phyloP scores from a whole-genome alignment of 2,113 vertebrate species.

The Leptosomus discolor region DNA sequence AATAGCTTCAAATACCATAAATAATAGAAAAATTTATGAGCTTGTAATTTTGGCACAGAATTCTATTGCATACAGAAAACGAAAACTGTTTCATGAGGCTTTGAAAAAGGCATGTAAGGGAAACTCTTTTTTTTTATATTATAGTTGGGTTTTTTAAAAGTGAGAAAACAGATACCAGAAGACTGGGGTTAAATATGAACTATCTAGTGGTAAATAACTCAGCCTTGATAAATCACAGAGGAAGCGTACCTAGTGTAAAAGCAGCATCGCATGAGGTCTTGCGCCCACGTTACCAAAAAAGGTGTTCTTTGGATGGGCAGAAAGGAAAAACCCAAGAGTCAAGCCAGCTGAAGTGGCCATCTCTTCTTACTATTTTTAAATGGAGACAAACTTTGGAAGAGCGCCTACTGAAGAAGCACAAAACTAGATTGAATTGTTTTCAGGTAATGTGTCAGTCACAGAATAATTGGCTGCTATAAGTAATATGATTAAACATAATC shows the following conservation, averaged over 20 bases:
- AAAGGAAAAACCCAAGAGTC: slow-evolving; percentile 49
- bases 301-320: slow-evolving; percentile 61
- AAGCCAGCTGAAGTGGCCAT: slow-evolving; percentile 68
- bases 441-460: slow-evolving; percentile 63
- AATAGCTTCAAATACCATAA: background rate
- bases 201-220: slow-evolving; percentile 43
- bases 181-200: slow-evolving; percentile 41
- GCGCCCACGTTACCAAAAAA: slow-evolving; percentile 54
- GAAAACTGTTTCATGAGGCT: background rate
- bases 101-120: background rate
- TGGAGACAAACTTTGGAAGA: slow-evolving; percentile 72
- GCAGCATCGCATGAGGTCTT: background rate
- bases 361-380: slow-evolving; percentile 66
- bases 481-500: background rate
- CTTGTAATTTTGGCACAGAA: background rate
- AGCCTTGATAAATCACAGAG: slow-evolving; percentile 56
- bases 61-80: background rate
- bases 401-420: slow-evolving; percentile 67
- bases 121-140: background rate
- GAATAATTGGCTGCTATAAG: background rate
- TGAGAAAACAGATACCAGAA: background rate
- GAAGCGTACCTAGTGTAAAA: slow-evolving; percentile 66
- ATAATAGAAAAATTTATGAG: background rate
- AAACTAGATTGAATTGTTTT: slow-evolving; percentile 50
- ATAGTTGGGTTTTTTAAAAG: background rate